Percentiles rank a stretch among this genome's conserved stretches.
phyloP scores from a whole-genome alignment of 2,888 invertebrate genomes.

The Ochlodes sylvanus region DNA sequence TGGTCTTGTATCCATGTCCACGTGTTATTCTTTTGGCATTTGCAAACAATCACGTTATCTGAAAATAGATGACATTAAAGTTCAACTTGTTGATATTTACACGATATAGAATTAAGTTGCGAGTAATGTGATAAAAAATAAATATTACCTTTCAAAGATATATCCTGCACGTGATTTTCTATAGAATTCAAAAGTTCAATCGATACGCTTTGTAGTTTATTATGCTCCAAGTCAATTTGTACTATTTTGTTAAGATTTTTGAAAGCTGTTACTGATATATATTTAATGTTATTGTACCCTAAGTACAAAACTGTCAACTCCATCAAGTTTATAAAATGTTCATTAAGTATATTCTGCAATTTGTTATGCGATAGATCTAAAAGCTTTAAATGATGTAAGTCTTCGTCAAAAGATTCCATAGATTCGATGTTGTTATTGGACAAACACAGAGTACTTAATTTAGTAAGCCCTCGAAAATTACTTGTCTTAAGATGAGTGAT shows the following conservation, averaged over 20 bases:
- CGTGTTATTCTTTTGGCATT: conserved; percentile 94
- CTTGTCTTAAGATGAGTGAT: conserved; percentile 93
- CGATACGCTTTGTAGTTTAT: conserved; percentile 92
- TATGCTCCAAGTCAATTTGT: conserved; percentile 91
- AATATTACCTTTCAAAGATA: conserved; percentile 90
- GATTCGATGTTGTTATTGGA: conserved; percentile 93
- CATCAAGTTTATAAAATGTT: conserved; percentile 90
- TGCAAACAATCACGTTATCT: conserved; percentile 95
- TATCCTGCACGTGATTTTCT: conserved; percentile 92
- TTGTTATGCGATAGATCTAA: conserved; percentile 94
- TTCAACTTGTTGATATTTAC: background rate
- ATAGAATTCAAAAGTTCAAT: conserved; percentile 91
- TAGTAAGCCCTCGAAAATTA: conserved; percentile 90
- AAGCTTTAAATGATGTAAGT: conserved; percentile 90
- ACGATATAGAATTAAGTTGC: background rate
- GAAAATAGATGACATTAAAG: conserved; percentile 48
- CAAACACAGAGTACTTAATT: conserved; percentile 91
- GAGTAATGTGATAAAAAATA: background rate
- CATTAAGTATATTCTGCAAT: conserved; percentile 90
- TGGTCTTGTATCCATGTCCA: conserved; percentile 97
- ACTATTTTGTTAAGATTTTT: conserved; percentile 90
- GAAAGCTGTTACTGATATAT: conserved; percentile 92
- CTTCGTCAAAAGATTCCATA: conserved; percentile 91
- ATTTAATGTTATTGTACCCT: conserved; percentile 92
- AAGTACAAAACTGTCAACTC: conserved; percentile 92